Evolutionary conservation across 2,113 vertebrate species (phyloP), one percentile per base, ranked within the genome.

Genomic region (Pterocles burchelli): DNA sequence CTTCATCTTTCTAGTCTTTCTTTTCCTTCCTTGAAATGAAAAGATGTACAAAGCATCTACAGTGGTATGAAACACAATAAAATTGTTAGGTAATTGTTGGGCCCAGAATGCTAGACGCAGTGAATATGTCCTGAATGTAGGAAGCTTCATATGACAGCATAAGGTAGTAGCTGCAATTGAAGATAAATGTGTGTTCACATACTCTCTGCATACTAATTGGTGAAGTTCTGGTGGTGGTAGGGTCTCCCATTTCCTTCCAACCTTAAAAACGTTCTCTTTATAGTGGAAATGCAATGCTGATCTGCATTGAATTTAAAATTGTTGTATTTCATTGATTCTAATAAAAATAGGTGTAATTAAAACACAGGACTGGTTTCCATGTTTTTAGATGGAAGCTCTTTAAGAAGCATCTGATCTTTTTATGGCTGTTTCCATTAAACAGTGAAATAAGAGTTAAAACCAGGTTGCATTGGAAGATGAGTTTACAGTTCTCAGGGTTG

Each of bases 31-130:
- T 95, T 93, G 92, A 94, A 96, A 94, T 79, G 91, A 93, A 93
- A 95, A 96, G 86, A 88, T 92, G 96, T 93, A 97, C 91, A 97
- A 89, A 95, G 95, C 18, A 28, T 66, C 87, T 86, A 88, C 93
- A n/a, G 24, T 97, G 94, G 92, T 95, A 82, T 85, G 85, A 84
- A 96, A 81, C 66, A 67, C 4, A 52, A 89, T 25, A n/a, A 87
- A 91, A 54, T 28, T n/a, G 49, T 48, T 36, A 58, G 73, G 51
- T 68, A 72, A 57, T 73, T 63, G 33, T 63, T 85, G 43, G n/a
- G 74, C 55, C 79, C 63, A 43, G 45, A 59, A 83, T 49, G 72
- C 4, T 46, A 68, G 54, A 45, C 36, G 46, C 51, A 58, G 54
- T 55, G 67, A 91, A 66, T 90, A 19, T 76, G 36, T 88, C 43